These are phyloP conservation scores for Trichogramma evanescens DNA, from an alignment of 2,888 invertebrate genomes.

Conservation along the genomic window DNA sequence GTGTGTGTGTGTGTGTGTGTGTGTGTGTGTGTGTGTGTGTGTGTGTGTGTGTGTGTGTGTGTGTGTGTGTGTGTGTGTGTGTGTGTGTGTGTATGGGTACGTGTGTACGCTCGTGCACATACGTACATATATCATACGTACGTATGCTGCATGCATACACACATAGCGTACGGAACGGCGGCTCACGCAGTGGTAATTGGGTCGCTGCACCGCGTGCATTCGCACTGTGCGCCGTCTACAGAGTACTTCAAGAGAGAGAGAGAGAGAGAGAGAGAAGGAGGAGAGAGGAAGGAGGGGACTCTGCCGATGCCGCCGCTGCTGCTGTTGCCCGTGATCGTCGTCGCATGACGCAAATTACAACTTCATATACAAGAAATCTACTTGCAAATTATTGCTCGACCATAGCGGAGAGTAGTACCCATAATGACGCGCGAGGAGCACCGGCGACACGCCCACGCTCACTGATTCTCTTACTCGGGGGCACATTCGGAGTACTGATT, in stretches of 20 bases:
- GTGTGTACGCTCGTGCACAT: not conserved
- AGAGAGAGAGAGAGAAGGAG: no score
- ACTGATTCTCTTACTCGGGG: no score
- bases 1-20: no score
- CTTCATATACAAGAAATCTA: conserved; percentile 12
- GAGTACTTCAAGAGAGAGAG: not conserved
- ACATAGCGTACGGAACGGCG: not conserved
- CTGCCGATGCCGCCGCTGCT: not conserved
- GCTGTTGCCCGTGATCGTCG: not conserved
- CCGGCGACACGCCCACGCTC: no score
- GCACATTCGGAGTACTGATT: no score
- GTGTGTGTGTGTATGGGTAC: not conserved
- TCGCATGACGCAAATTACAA: conserved; percentile 17
- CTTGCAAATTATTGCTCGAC: conserved; percentile 8
- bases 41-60: no score
- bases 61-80: no score
- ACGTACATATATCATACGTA: not conserved
- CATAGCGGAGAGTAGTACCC: not conserved
- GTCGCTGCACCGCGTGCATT: not conserved
- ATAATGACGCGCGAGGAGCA: no score
- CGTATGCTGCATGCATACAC: no score
- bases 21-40: no score
- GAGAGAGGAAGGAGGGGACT: no score
- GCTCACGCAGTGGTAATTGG: conserved; percentile 6
- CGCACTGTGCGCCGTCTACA: not conserved